Evolutionary conservation across 2,888 invertebrate species (phyloP).

Genomic region (Amphipoea oculea): DNA sequence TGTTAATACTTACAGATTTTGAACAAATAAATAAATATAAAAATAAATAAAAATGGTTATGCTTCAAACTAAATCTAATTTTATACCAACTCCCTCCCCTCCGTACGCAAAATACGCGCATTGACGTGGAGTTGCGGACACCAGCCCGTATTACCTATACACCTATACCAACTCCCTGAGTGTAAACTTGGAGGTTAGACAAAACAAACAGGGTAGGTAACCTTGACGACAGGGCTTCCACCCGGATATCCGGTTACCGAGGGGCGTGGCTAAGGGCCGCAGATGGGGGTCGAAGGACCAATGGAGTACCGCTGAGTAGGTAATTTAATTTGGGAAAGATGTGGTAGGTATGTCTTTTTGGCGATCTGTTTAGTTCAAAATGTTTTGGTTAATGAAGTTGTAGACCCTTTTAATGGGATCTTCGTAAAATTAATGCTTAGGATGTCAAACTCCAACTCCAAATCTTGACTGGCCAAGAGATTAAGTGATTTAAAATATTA

Average conservation of each 20-base stretch:
- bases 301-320: constrained; percentile 34
- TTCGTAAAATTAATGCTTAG: no score
- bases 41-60: neutral
- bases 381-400: neutral
- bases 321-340: constrained; percentile 45
- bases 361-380: neutral
- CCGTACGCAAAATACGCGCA: no score
- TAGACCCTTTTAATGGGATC: neutral
- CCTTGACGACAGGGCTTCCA: constrained; percentile 67
- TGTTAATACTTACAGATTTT: no score
- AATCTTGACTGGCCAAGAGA: no score
- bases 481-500: no score
- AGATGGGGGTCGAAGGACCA: constrained; percentile 48
- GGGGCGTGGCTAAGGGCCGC: constrained; percentile 60
- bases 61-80: neutral
- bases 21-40: no score
- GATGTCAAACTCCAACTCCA: no score
- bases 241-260: constrained; percentile 75
- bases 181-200: constrained; percentile 24
- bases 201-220: constrained; percentile 62
- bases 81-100: neutral
- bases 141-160: no score
- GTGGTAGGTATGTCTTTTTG: constrained; percentile 15
- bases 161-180: neutral
- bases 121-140: no score